Evolutionary conservation across 1,140 invertebrate species (phyloP), one percentile per base, ranked within the genome.

Genomic region (Microplitis mediator): DNA sequence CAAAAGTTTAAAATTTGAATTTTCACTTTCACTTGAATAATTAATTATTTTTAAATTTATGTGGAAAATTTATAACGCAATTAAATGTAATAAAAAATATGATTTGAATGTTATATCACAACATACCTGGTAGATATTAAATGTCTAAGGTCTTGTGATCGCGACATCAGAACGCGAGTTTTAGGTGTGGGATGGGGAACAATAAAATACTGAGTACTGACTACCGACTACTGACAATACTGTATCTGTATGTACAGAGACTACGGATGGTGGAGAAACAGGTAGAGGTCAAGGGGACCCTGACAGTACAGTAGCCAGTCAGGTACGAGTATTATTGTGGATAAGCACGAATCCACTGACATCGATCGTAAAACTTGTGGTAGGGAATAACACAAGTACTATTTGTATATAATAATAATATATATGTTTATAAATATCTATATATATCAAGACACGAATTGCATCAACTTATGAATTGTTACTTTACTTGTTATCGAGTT

Each of bases 101-200:
- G 8, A 23, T 14, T 8, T 13, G 11, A 23, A 23, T 32, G 23
- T 45, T 67, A 54, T 67, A 34, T 54, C 65, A 52, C 50, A 67
- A 67, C 65, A 23, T 67, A 67, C 65, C 65, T 67, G 65, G 50
- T 67, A 39, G 23, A 67, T 31, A 54, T n/a, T 52, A 64, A 64
- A 39, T n/a, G 11, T 36, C 32, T 39, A n/a, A 13, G 9, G 32
- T n/a, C 6, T 32, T 31, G 14, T 61, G 31, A 61, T 61, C 14
- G 6, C 34, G 60, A 45, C 39, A 45, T 45, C 39, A 45, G 11
- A 45, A 45, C 39, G 39, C 39, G 39, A 45, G 39, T 45, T 45
- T 23, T 45, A 45, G 39, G 39, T 45, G 39, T 11, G 39, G 39
- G 39, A 3, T 45, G 39, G 5, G 6, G 39, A 45, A 45, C 39